Evolutionary conservation across 1,140 invertebrate species (phyloP), one percentile per base, ranked within the genome.

Genomic region (Agraylea sexmaculata): DNA sequence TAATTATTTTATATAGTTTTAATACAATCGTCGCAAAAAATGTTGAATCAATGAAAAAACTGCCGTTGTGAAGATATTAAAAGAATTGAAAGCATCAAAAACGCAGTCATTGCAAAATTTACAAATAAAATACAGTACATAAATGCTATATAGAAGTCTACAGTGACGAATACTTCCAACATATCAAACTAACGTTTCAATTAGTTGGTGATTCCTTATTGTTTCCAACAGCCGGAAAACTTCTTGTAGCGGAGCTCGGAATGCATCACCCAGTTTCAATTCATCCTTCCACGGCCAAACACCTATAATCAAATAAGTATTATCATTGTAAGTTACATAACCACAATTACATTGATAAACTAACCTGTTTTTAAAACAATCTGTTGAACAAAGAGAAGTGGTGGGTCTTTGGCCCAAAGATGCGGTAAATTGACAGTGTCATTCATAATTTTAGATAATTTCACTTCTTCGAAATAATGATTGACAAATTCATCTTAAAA

Each of bases 211-310:
- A 64, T 88, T 87, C 50, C 82, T 74, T 43, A 94, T 74, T 30
- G 80, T 74, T 62, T 93, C 83, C 28, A 91, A 56, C 30, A 94
- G 64, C 59, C 83, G 77, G 64, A 93, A 94, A 20, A 87, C 77
- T 67, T 88, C 83, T 52, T 80, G 77, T 1, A 95, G 64, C 19
- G 90, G 88, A 15, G 79, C 87, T 52, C 87, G 70, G 57, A 91
- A 90, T 31, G 87, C 87, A 73, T 94, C 90, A 54, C 80, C 79
- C 45, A 90, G 61, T 46, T 77, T 75, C 40, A 94, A 62, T 49
- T 84, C 77, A 45, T 74, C 68, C 34, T 71, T 74, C 90, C 90
- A 95, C 43, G 90, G 91, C 39, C 83, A 71, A 15, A 95, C 87
- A 43, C 83, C 74, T 67, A 38, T 20, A 54, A 38, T 41, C 68